Evolutionary conservation across 1,140 invertebrate genomes (phyloP), one percentile per base, ranked within the genome.

Genomic region (Panulirus ornatus): DNA sequence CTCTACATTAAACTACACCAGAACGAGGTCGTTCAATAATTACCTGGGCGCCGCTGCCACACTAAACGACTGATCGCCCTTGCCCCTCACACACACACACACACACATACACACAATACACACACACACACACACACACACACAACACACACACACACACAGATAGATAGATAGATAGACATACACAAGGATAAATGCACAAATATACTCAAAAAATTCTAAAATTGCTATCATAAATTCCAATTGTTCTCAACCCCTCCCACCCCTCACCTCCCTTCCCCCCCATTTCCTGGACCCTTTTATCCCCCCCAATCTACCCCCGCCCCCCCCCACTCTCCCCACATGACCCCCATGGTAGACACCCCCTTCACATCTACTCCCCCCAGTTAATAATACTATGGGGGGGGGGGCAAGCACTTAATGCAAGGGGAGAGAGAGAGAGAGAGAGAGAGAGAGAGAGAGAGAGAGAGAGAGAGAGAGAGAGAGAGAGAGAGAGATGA

Each of bases 381-480:
- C 36, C 1, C 66, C 11, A n/a, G n/a, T n/a, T n/a, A n/a, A n/a
- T n/a, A n/a, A n/a, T n/a, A 34, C 27, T 0, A 8, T 30, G 66
- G 1, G 27, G 27, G 1, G 58, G 19, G 27, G 8, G 1, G 27
- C 58, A 63, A 63, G 27, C 19, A 27, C 19, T 22, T 22, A 27
- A 63, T 2, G 0, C 19, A 42, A 2, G 2, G 73, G 22, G 42
- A 79, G 76, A 27, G 76, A 27, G 42, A 51, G 42, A 47, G 42
- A n/a, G 42, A 47, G 14, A 0, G 75, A 78, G 75, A n/a, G 42
- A 47, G 75, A n/a, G n/a, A 47, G 42, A 16, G 42, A 2, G 42
- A 40, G 73, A 76, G 36, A 40, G n/a, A 78, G n/a, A n/a, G 75
- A 78, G 42, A 78, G 42, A n/a, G 38, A 78, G 75, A 78, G 38